Evolutionary conservation across 2,888 invertebrate species (phyloP), one percentile per base, ranked within the genome.

Genomic region (Sisyra nigra): DNA sequence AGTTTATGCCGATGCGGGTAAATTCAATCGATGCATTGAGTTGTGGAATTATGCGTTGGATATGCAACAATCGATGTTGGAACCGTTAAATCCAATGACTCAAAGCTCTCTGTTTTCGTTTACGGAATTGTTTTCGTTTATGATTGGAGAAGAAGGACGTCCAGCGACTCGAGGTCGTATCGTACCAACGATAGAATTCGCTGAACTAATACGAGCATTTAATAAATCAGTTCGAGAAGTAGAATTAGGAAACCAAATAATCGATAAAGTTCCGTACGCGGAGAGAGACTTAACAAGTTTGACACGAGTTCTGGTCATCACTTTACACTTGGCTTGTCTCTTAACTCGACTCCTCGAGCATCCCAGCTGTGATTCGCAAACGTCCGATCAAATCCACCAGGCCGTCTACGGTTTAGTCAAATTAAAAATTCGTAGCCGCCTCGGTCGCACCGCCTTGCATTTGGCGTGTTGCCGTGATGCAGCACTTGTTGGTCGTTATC

Each of bases 41-140:
- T 71, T 96, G 48, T 96, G 96, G 96, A 88, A 89, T 64, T 93
- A 96, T 66, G 94, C 94, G 19, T 70, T 96, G 31, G 91, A 92
- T 59, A 92, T 93, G 87, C 94, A 94, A 63, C 89, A 92, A 59
- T 77, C 80, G 48, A 88, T 91, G 67, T 69, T 94, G 50, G 89
- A 92, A 52, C 87, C 94, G 14, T 73, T 96, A 41, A 89, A 88
- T 59, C 87, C 89, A 18, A 86, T 93, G 79, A 94, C 94, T 9
- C 92, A 93, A 61, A 89, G 89, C 58, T 88, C 88, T 48, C 72
- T 96, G 48, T 80, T 91, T 58, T 89, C 91, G 52, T 96, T 96
- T 63, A 88, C 92, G 2, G 96, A 97, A 63, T 73, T 96, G 29
- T 91, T 89, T 63, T 83, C 83, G 46, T 93, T 91, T 62, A 92